Conservation (phyloP, 2,113 vertebrate genomes). For the Phrynosoma blainvillii region DNA sequence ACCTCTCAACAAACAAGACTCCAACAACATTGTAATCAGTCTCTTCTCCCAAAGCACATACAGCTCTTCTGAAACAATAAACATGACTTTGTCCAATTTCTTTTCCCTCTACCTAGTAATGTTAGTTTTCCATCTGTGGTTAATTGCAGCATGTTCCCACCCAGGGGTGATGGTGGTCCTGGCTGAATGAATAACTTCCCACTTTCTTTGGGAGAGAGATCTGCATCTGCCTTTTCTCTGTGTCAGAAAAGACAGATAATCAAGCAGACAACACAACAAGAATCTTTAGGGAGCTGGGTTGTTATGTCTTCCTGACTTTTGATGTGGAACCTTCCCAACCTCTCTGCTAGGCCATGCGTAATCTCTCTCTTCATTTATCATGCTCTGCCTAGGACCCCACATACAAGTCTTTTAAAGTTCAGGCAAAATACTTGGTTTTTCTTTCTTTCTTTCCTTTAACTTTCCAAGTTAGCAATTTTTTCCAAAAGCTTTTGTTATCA, state of each 20-base stretch:
- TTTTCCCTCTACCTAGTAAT: constrained; percentile 19
- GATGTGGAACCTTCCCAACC: background rate
- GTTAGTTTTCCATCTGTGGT: background rate
- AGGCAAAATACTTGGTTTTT: constrained; percentile 25
- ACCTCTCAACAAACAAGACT: constrained; percentile 34
- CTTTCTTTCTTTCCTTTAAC: background rate
- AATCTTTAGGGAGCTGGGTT: constrained; percentile 14
- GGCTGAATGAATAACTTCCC: constrained; percentile 18
- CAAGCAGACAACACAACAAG: constrained; percentile 8
- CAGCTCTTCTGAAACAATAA: constrained; percentile 34
- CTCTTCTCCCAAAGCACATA: constrained; percentile 28
- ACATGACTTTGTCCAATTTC: background rate
- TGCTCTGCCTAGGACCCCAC: background rate
- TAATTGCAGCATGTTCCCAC: constrained; percentile 30
- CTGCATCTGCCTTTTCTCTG: constrained; percentile 42
- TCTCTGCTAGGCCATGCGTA: constrained; percentile 24
- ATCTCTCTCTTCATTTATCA: constrained; percentile 45
- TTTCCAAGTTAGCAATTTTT: constrained; percentile 21
- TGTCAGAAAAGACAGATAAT: constrained; percentile 29
- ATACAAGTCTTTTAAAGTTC: constrained; percentile 37
- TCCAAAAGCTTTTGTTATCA: constrained; percentile 8
- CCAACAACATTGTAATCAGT: constrained; percentile 9
- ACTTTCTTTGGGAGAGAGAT: constrained; percentile 9
- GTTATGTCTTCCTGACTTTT: constrained; percentile 25
- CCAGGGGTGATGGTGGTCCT: constrained; percentile 6